Conservation (phyloP, 2,113 vertebrate genomes). For the Sinocyclocheilus maitianheensis region DNA sequence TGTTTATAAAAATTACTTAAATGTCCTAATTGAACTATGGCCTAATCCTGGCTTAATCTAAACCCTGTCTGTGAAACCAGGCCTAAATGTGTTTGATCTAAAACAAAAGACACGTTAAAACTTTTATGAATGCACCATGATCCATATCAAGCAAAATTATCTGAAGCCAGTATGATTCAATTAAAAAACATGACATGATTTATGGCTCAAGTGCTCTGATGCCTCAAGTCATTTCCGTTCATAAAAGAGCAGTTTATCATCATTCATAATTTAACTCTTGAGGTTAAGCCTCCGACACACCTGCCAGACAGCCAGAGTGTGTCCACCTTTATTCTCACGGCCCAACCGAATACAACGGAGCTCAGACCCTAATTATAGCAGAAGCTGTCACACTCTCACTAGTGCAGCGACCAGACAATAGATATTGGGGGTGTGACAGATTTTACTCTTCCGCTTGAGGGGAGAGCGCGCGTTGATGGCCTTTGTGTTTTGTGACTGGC, state of each 20-base stretch:
- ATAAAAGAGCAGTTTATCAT: constrained; percentile 55
- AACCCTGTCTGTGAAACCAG: too few species aligned
- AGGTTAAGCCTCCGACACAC: constrained; percentile 44
- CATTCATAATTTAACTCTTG: constrained; percentile 53
- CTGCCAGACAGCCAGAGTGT: constrained; percentile 51
- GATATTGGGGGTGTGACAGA: constrained; percentile 59
- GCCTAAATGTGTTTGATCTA: background rate
- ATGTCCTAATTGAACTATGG: too few species aligned
- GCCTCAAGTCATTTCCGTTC: constrained; percentile 35
- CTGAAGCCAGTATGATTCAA: constrained; percentile 16
- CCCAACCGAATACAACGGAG: constrained; percentile 45
- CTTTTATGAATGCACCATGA: background rate
- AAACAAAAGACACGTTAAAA: constrained; percentile 16
- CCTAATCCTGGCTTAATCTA: too few species aligned
- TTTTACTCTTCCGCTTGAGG: constrained; percentile 60
- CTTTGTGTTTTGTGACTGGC: constrained; percentile 56
- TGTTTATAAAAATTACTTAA: too few species aligned
- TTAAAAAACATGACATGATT: constrained; percentile 48
- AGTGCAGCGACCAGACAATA: constrained; percentile 58
- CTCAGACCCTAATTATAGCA: constrained; percentile 52
- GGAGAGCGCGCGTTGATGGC: constrained; percentile 36
- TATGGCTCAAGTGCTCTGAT: constrained; percentile 27
- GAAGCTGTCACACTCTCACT: constrained; percentile 57
- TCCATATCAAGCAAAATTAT: background rate
- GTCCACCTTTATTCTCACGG: constrained; percentile 50